These are phyloP conservation scores for Zonitis immaculata DNA, from an alignment of 2,888 invertebrate genomes.

Conservation along the genomic window DNA sequence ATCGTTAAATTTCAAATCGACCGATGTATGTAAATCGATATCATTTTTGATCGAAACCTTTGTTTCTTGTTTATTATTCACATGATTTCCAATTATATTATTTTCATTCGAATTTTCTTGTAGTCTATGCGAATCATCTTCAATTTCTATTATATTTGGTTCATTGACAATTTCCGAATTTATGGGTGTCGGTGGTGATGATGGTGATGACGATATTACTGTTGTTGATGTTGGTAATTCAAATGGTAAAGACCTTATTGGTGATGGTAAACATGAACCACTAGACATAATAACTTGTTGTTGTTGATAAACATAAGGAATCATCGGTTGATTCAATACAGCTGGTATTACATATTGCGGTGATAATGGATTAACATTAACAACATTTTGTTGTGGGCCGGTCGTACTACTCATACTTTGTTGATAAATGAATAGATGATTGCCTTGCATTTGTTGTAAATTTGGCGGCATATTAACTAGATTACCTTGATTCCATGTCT, in stretches of 20 bases:
- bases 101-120: slow-evolving; percentile 14
- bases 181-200: not conserved
- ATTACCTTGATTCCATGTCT: slow-evolving; percentile 42
- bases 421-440: slow-evolving; percentile 54
- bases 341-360: slow-evolving; percentile 54
- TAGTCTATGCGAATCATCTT: slow-evolving; percentile 6
- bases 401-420: slow-evolving; percentile 53
- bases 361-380: slow-evolving; percentile 50
- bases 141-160: slow-evolving; percentile 1
- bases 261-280: slow-evolving; percentile 44
- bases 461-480: slow-evolving; percentile 39
- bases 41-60: slow-evolving; percentile 8
- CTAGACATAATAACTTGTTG: slow-evolving; percentile 54
- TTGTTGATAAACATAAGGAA: slow-evolving; percentile 55
- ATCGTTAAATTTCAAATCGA: slow-evolving; percentile 11
- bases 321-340: slow-evolving; percentile 51
- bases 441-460: slow-evolving; percentile 41
- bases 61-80: slow-evolving; percentile 4
- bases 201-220: not conserved
- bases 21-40: slow-evolving; percentile 4
- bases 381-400: slow-evolving; percentile 37
- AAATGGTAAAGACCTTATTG: slow-evolving; percentile 37
- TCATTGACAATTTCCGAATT: not conserved
- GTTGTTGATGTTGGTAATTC: slow-evolving; percentile 33
- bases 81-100: slow-evolving; percentile 1